Conservation (phyloP, 2,888 invertebrate species). For the Catocala nupta region DNA sequence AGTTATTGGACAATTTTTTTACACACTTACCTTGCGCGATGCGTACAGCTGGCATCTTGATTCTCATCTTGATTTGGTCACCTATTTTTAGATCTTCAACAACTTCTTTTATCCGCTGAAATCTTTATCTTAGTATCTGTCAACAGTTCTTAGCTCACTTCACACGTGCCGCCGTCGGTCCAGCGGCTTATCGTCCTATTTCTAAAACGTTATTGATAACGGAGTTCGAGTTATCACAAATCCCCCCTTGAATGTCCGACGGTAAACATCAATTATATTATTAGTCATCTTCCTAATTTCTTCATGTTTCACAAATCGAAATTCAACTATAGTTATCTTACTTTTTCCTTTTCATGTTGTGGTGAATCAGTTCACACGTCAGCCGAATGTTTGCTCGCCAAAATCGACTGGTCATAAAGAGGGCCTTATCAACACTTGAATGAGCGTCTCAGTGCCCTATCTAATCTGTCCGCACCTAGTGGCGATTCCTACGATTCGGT, state of each 20-base stretch:
- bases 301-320: constrained; percentile 62
- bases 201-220: constrained; percentile 78
- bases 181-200: constrained; percentile 80
- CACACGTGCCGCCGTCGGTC: constrained; percentile 84
- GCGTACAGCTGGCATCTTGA: constrained; percentile 98
- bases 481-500: constrained; percentile 76
- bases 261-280: constrained; percentile 66
- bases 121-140: constrained; percentile 78
- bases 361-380: constrained; percentile 65
- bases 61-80: constrained; percentile 95
- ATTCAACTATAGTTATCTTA: constrained; percentile 59
- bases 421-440: constrained; percentile 82
- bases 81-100: constrained; percentile 85
- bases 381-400: constrained; percentile 69
- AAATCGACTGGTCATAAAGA: constrained; percentile 77
- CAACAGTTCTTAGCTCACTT: constrained; percentile 79
- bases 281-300: constrained; percentile 75
- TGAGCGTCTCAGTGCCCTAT: constrained; percentile 79
- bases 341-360: constrained; percentile 85
- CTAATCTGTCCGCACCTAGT: constrained; percentile 81
- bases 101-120: constrained; percentile 78
- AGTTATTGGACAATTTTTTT: constrained; percentile 4
- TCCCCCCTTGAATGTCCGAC: constrained; percentile 76
- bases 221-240: constrained; percentile 73
- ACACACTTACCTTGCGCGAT: constrained; percentile 96